phyloP scores from a whole-genome alignment of 1,140 invertebrate species.

The Drosophila nannoptera region DNA sequence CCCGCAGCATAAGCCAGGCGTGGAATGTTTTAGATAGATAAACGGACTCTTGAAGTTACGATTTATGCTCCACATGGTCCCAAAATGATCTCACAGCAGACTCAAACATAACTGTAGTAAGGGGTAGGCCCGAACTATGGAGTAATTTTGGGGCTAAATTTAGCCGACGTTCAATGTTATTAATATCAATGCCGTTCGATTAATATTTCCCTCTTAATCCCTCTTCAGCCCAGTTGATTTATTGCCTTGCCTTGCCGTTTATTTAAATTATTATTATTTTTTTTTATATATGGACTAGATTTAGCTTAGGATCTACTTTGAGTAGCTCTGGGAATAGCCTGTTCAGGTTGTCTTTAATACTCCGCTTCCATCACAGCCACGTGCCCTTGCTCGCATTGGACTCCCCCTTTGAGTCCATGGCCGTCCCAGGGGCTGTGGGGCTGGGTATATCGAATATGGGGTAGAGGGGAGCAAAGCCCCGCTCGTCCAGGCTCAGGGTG shows the following conservation, averaged over 20 bases:
- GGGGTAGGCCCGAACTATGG: too few species aligned
- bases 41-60: too few species aligned
- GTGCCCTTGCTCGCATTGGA: conserved; percentile 53
- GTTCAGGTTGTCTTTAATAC: not conserved
- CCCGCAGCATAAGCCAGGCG: not conserved
- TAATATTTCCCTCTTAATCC: too few species aligned
- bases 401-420: conserved; percentile 31
- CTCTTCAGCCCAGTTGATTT: too few species aligned
- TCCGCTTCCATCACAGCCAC: conserved; percentile 43
- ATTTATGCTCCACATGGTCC: too few species aligned
- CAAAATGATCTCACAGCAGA: too few species aligned
- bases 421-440: conserved; percentile 37
- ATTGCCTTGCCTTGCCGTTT: not conserved
- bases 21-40: not conserved
- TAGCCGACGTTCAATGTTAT: too few species aligned
- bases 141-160: too few species aligned
- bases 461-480: conserved; percentile 58
- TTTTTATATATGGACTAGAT: conserved; percentile 8
- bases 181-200: too few species aligned
- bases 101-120: too few species aligned
- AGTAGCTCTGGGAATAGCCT: not conserved
- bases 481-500: conserved; percentile 53
- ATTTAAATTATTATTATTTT: not conserved
- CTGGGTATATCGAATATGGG: conserved; percentile 70
- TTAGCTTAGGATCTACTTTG: not conserved